Base-by-base conservation (phyloP, 2,888 invertebrate genomes). In the Anoncus sp. region DNA sequence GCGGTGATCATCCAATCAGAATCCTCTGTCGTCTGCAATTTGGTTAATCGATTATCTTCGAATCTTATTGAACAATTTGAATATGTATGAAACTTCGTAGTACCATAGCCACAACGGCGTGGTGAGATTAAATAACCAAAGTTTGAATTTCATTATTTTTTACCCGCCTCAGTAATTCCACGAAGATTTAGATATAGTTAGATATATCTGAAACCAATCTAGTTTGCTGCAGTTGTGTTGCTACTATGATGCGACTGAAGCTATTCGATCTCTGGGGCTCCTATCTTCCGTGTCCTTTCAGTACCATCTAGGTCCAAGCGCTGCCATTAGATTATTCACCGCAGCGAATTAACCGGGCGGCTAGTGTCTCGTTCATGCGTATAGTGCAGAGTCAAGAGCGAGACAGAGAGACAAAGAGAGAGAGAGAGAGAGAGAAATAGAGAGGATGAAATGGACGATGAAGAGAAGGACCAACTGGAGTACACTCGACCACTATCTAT, bases 321-420 rank as follows among this genome's bases (percentile, higher is more conserved):
- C 57, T 72, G 45, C 66, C 75, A 79, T 79, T 79, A 79, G 79
- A 79, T 79, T 79, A 79, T 79, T 72, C 72, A 51, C 79, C 79
- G 22, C 79, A 75, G 55, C 75, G 72, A 79, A 79, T 79, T 79
- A 75, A 75, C 67, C 75, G 49, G 38, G 60, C 31, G 75, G 63
- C 75, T 45, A 71, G 65, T 55, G 60, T 74, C 45, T 66, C 63
- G 35, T 40, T 38, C 38, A 43, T 60, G 55, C 40, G 18, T 9
- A 27, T 49, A 76, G 62, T 38, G 43, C 22, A 27, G 47, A 62
- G 9, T 57, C 59, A 31, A 55, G 40, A 49, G n/a, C 20, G 59
- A 65, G 67, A 55, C 43, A 55, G 62, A 59, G 62, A 40, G 38
- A 45, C 27, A 69, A 47, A 60, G 55, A 57, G 47, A 31, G 31